Conservation (phyloP, 1,140 invertebrate genomes). For the Anastrepha ludens region DNA sequence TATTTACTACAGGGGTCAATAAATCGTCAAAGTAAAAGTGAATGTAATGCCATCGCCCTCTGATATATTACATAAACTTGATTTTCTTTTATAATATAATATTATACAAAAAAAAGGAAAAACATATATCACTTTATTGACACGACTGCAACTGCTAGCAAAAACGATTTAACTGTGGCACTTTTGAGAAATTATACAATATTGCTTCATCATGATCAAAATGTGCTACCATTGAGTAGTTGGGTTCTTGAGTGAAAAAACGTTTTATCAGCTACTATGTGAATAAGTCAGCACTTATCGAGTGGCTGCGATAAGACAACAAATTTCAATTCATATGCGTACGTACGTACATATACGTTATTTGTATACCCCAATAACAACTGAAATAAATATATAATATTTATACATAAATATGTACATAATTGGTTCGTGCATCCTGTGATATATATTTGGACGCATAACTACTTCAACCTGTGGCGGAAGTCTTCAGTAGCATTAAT, state of each 20-base stretch:
- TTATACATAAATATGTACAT: neutral
- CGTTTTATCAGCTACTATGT: neutral
- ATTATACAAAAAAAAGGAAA: neutral
- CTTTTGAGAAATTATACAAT: neutral
- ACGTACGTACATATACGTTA: neutral
- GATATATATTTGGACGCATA: too few species aligned
- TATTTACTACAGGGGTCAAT: neutral
- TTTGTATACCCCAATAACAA: too few species aligned
- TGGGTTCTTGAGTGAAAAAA: neutral
- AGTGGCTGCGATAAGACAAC: neutral
- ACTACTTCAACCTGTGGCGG: too few species aligned
- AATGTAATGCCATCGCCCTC: neutral
- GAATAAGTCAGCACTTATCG: neutral
- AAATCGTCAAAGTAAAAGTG: neutral
- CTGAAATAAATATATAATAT: conserved; percentile 11
- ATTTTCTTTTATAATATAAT: neutral
- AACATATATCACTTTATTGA: neutral
- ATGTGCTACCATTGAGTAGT: neutral
- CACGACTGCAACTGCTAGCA: neutral
- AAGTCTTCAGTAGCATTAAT: too few species aligned
- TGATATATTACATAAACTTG: neutral
- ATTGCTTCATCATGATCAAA: neutral
- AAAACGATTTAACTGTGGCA: neutral
- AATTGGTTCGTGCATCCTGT: too few species aligned
- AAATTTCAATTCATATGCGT: neutral